phyloP scores from a whole-genome alignment of 2,888 invertebrate species.

The Stenolophus ochropezus region DNA sequence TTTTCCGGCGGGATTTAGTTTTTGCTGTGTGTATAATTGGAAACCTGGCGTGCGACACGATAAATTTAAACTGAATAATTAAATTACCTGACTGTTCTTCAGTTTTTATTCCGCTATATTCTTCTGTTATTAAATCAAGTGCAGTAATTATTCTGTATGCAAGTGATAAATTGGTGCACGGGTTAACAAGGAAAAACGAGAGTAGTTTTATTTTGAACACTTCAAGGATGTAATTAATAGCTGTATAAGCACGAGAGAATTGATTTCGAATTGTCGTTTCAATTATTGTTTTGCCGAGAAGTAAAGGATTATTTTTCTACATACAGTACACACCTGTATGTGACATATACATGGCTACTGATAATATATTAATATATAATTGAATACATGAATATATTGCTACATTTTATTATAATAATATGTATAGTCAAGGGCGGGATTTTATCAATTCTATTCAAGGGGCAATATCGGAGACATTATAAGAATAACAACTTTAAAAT shows the following conservation, averaged over 20 bases:
- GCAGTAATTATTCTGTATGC: constrained; percentile 31
- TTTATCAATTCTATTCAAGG: no score
- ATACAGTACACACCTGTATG: no score
- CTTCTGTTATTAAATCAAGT: constrained; percentile 25
- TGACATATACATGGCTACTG: no score
- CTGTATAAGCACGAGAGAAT: background rate
- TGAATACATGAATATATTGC: background rate
- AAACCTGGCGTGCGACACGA: constrained; percentile 46
- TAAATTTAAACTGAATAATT: constrained; percentile 48
- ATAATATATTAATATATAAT: background rate
- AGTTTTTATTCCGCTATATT: constrained; percentile 9
- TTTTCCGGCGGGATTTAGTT: constrained; percentile 14
- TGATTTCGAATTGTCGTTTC: background rate
- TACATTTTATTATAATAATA: no score
- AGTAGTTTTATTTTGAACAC: background rate
- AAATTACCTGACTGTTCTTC: constrained; percentile 24
- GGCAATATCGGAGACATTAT: no score
- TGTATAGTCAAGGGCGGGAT: no score
- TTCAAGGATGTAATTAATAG: background rate
- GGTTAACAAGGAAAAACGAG: background rate
- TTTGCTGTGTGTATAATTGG: constrained; percentile 32
- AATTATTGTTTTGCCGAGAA: no score
- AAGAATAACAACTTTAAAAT: no score
- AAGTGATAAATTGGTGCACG: constrained; percentile 9
- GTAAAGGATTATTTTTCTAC: background rate